These are phyloP conservation scores for Otolemur garnettii DNA, from an alignment of 2,113 vertebrate species.

Conservation along the genomic window DNA sequence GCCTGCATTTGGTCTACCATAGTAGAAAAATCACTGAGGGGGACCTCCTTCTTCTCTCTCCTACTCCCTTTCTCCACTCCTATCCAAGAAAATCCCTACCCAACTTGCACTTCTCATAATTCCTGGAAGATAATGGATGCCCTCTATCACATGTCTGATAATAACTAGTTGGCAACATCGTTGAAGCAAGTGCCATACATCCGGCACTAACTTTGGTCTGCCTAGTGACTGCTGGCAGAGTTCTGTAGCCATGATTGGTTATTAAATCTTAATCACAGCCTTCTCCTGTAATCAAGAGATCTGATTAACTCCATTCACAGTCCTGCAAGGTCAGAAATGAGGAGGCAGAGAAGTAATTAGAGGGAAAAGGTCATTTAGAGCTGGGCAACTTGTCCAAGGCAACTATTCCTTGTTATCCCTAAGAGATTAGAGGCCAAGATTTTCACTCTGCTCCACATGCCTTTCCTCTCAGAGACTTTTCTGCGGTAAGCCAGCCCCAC, in stretches of 20 bases:
- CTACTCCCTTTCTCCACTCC: background rate
- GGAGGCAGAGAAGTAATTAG: background rate
- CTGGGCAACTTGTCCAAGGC: background rate
- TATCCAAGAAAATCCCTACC: background rate
- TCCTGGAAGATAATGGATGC: background rate
- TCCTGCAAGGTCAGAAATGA: constrained; percentile 3
- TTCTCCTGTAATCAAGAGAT: constrained; percentile 38
- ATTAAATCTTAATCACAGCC: constrained; percentile 29
- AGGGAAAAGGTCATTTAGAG: background rate
- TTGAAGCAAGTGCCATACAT: background rate
- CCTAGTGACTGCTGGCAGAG: background rate
- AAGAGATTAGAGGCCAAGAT: background rate
- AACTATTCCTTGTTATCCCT: background rate
- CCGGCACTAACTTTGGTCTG: background rate
- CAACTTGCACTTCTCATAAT: background rate
- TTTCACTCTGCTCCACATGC: background rate
- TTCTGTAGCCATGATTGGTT: background rate
- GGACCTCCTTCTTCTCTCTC: background rate
- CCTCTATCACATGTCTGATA: background rate
- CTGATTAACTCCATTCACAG: constrained; percentile 60
- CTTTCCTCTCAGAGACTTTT: background rate
- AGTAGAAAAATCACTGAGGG: too few relatives aligned
- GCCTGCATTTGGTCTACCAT: too few relatives aligned
- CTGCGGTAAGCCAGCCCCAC: background rate
- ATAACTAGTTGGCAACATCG: background rate